Conservation (phyloP, 2,113 vertebrate species). For the Nestor notabilis region DNA sequence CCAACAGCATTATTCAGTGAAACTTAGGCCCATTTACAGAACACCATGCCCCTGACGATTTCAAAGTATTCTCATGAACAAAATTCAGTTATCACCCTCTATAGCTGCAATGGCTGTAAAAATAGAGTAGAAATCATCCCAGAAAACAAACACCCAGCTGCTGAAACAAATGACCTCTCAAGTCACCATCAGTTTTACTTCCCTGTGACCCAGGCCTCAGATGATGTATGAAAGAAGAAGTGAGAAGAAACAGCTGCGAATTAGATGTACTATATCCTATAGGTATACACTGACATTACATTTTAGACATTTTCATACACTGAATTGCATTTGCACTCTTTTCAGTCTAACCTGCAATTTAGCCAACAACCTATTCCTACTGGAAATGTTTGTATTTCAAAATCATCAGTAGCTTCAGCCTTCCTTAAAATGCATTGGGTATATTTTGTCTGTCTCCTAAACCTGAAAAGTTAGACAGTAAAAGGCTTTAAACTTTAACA, state of each 20-base stretch:
- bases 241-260: slow-evolving; percentile 36
- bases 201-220: slow-evolving; percentile 17
- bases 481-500: neutral
- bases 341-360: neutral
- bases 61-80: neutral
- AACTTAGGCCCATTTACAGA: neutral
- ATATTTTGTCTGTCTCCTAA: neutral
- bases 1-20: neutral
- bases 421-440: neutral
- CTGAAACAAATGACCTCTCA: slow-evolving; percentile 17
- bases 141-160: slow-evolving; percentile 23
- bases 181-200: slow-evolving; percentile 31
- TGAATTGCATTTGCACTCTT: neutral
- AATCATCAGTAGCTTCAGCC: neutral
- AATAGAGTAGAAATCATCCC: neutral
- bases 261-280: neutral
- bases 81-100: neutral
- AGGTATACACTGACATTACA: neutral
- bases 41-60: neutral
- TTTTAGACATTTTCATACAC: neutral
- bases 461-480: neutral
- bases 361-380: neutral
- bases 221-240: slow-evolving; percentile 52
- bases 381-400: neutral
- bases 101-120: neutral